Conservation (phyloP, 2,113 vertebrate genomes). For the Rutilus rutilus region DNA sequence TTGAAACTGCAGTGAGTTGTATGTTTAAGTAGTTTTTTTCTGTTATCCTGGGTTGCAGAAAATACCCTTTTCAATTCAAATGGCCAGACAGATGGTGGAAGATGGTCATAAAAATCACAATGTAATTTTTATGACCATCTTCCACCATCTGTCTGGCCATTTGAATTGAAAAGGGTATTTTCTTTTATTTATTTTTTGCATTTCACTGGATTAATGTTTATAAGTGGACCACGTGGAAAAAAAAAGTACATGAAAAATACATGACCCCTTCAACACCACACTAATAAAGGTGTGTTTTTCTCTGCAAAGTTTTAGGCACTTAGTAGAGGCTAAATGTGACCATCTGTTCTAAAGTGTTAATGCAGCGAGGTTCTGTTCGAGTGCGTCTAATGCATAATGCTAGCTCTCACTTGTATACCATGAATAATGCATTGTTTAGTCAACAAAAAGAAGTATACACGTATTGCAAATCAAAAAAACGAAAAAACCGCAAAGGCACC, state of each 20-base stretch:
- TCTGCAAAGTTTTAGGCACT: neutral
- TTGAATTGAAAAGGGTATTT: too few species aligned
- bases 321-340: neutral
- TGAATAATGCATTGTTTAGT: neutral
- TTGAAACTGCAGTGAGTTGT: neutral
- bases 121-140: too few species aligned
- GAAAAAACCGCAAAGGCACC: neutral
- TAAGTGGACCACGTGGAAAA: neutral
- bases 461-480: neutral
- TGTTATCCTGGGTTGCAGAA: neutral
- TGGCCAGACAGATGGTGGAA: neutral
- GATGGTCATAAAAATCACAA: too few species aligned
- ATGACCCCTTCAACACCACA: neutral
- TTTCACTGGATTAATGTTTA: neutral
- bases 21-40: neutral
- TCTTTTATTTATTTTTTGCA: too few species aligned
- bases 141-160: too few species aligned
- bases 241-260: neutral
- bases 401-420: neutral
- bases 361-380: neutral
- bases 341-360: slow-evolving; percentile 29
- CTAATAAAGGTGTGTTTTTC: neutral
- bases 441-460: neutral
- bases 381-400: neutral
- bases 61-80: neutral